Percentiles rank a stretch among this genome's conserved stretches.
These are phyloP conservation scores for Mastacembelus armatus DNA, from an alignment of 2,797 vertebrate species.

Conservation along the genomic window DNA sequence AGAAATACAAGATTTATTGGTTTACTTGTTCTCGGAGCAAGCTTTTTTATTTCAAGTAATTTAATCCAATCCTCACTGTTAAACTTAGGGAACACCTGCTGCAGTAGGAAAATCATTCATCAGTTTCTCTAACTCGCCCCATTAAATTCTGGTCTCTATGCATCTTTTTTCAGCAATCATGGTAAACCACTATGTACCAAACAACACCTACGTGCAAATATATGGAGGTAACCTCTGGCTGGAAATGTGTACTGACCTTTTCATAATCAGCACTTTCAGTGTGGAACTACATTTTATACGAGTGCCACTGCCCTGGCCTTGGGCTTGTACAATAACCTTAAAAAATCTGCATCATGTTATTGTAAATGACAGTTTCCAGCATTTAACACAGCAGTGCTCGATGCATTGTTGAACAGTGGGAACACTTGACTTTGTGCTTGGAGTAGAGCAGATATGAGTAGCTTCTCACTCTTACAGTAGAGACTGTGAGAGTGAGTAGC, in stretches of 20 bases:
- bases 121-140: not conserved
- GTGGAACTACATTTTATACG: slow-evolving; percentile 24
- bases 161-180: not conserved
- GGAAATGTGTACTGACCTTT: slow-evolving; percentile 56
- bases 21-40: not conserved
- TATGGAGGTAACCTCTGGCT: slow-evolving; percentile 21
- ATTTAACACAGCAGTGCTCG: not conserved
- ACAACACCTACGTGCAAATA: slow-evolving; percentile 13
- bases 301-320: not conserved
- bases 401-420: not conserved
- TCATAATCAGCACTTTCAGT: slow-evolving; percentile 25
- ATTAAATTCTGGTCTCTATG: not conserved
- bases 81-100: not conserved
- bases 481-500: not conserved
- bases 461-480: not conserved
- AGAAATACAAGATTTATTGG: not conserved
- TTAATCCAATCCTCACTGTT: not conserved
- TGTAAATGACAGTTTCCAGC: not conserved
- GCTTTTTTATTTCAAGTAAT: not conserved
- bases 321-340: slow-evolving; percentile 1
- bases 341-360: not conserved
- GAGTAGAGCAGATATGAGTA: too few relatives aligned
- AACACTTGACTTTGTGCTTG: not conserved
- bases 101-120: not conserved
- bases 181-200: not conserved